These are phyloP conservation scores for Sericinus montela DNA, from an alignment of 2,888 invertebrate species.

Conservation along the genomic window DNA sequence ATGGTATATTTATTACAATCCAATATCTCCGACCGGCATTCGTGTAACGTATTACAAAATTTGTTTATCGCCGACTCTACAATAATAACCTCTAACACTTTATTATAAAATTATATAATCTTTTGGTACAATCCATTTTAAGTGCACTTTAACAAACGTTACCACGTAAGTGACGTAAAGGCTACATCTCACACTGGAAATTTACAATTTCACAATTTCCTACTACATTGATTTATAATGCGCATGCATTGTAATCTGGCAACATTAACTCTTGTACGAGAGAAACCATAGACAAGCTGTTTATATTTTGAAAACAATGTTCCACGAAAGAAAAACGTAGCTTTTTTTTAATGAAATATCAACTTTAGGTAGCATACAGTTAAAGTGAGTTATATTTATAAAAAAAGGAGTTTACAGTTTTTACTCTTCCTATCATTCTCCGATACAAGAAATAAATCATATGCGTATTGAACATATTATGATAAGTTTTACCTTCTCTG, in stretches of 20 bases:
- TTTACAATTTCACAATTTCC: conserved; percentile 68
- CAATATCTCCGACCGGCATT: conserved; percentile 64
- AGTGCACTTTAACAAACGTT: conserved; percentile 73
- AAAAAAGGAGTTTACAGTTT: too few relatives aligned
- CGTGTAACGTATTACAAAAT: conserved; percentile 65
- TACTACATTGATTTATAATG: conserved; percentile 27
- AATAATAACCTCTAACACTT: conserved; percentile 64
- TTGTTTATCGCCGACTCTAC: conserved; percentile 61
- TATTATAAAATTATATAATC: conserved; percentile 78
- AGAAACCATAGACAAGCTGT: conserved; percentile 11
- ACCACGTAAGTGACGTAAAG: conserved; percentile 58
- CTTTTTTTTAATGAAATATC: not conserved
- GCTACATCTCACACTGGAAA: conserved; percentile 60
- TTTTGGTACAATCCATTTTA: conserved; percentile 75
- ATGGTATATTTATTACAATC: conserved; percentile 79
- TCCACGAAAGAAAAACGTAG: not conserved
- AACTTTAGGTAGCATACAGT: too few relatives aligned
- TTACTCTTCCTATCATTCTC: conserved; percentile 1
- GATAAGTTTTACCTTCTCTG: too few relatives aligned
- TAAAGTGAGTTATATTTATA: too few relatives aligned
- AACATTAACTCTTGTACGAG: conserved; percentile 17
- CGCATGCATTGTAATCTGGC: conserved; percentile 13
- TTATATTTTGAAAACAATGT: not conserved
- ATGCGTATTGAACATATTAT: not conserved
- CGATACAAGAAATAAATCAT: conserved; percentile 13